phyloP scores from a whole-genome alignment of 2,888 invertebrate species.

The Dasysyrphus albostriatus region DNA sequence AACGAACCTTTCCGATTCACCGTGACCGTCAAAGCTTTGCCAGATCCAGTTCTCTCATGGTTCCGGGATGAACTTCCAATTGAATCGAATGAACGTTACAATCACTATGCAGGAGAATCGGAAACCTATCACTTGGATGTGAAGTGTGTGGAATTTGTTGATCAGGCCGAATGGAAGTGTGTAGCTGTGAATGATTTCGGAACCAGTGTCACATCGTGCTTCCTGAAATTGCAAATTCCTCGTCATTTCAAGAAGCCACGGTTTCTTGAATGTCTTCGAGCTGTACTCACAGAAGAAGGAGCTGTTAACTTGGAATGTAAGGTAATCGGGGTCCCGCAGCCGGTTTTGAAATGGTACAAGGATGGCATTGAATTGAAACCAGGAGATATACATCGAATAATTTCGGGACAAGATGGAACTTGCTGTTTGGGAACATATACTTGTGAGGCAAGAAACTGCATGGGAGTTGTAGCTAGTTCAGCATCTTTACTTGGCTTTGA shows the following conservation, averaged over 20 bases:
- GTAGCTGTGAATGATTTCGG: constrained; percentile 95
- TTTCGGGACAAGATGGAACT: constrained; percentile 95
- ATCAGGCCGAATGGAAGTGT: constrained; percentile 97
- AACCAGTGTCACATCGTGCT: constrained; percentile 94
- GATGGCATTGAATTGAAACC: constrained; percentile 95
- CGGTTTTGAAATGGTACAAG: constrained; percentile 95
- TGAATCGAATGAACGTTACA: constrained; percentile 88
- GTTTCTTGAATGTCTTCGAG: constrained; percentile 93
- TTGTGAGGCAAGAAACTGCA: constrained; percentile 95
- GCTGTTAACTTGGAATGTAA: constrained; percentile 96
- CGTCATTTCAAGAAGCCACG: constrained; percentile 94
- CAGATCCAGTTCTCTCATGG: constrained; percentile 93
- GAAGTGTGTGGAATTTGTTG: constrained; percentile 90
- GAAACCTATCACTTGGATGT: constrained; percentile 91
- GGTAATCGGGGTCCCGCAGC: constrained; percentile 95
- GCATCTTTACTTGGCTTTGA: constrained; percentile 95
- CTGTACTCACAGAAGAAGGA: constrained; percentile 93
- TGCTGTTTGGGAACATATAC: constrained; percentile 96
- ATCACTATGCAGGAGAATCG: constrained; percentile 87
- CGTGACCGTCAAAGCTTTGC: constrained; percentile 92
- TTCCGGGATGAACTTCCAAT: constrained; percentile 93
- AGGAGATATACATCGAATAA: constrained; percentile 95
- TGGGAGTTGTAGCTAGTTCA: constrained; percentile 95
- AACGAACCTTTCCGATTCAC: constrained; percentile 92
- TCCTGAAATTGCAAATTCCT: constrained; percentile 92